Evolutionary conservation across 2,888 invertebrate species (phyloP).

Genomic region (Macrostomum cliftonense): DNA sequence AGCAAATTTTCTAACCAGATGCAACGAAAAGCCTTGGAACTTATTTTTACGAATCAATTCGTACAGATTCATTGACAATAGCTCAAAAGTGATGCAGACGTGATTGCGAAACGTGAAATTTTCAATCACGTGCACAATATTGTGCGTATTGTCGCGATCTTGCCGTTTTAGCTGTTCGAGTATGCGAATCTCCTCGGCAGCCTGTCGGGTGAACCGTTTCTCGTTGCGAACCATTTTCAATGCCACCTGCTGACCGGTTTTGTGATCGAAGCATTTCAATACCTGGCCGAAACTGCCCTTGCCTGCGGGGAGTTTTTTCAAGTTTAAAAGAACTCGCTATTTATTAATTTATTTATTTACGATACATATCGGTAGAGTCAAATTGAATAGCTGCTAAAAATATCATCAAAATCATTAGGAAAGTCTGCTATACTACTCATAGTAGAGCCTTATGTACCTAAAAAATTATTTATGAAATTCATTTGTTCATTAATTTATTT

Average conservation of each 20-base stretch:
- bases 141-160: conserved; percentile 82
- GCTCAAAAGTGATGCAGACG: conserved; percentile 88
- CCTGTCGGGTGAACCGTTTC: conserved; percentile 82
- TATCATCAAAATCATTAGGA: too few relatives aligned
- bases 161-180: conserved; percentile 72
- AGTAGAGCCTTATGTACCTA: too few relatives aligned
- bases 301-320: too few relatives aligned
- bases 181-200: conserved; percentile 76
- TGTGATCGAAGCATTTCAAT: conserved; percentile 86
- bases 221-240: conserved; percentile 83
- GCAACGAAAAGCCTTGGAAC: conserved; percentile 79
- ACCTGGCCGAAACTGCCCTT: conserved; percentile 92
- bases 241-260: conserved; percentile 74
- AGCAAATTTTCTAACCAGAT: conserved; percentile 82
- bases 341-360: too few relatives aligned
- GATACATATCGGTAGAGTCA: too few relatives aligned
- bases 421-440: too few relatives aligned
- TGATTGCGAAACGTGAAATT: conserved; percentile 85
- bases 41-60: conserved; percentile 93
- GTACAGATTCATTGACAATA: conserved; percentile 75
- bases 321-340: too few relatives aligned
- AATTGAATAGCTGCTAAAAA: too few relatives aligned
- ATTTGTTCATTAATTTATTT: too few relatives aligned
- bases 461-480: too few relatives aligned
- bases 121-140: conserved; percentile 88